Base-by-base conservation (phyloP, 2,113 vertebrate species). In the Archocentrus centrarchus region DNA sequence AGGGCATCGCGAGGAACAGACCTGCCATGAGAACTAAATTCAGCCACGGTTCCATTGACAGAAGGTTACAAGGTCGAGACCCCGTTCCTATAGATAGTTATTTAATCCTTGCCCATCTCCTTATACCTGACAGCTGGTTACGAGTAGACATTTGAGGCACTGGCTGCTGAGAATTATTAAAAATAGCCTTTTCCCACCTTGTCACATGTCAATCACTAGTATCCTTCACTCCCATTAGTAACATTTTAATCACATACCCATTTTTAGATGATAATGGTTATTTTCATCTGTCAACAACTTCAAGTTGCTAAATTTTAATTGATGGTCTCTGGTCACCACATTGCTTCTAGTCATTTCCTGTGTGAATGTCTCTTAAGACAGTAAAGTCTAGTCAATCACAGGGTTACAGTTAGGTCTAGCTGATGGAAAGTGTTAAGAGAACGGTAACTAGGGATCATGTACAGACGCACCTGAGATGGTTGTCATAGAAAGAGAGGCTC, bases 401-500 rank as follows among this genome's bases (percentile, higher is more conserved):
- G 66, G 27, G 3, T 53, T 20, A 73, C 20, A 30, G 18, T 24
- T 73, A 55, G 27, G 47, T n/a, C 11, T 55, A 53, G 30, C 2
- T 18, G 2, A 18, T 47, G 17, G 7, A 53, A 53, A 18, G 7
- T 24, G 17, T 41, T 32, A 30, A 53, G 0, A 73, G 11, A 32
- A 1, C n/a, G 11, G n/a, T 55, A 73, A 55, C 47, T 27, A 59
- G 15, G 14, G 9, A 7, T 1, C 7, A 30, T 5, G 13, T n/a
- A 14, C 50, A 44, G 39, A 77, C 84, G 0, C 37, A 93, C 94
- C 93, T 93, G 62, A 97, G 91, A 53, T 82, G 92, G 88, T 97
- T 97, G 86, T 96, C 94, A 3, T 94, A 97, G 84, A 97, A 96
- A 6, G 96, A 97, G 18, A 97, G 94, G 20, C 96, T 97, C 89